A percentile compares a stretch with the other conserved stretches of the same genome.
These are phyloP conservation scores for Disparrhopalites patrizii DNA, from an alignment of 2,888 invertebrate species.

Conservation along the genomic window DNA sequence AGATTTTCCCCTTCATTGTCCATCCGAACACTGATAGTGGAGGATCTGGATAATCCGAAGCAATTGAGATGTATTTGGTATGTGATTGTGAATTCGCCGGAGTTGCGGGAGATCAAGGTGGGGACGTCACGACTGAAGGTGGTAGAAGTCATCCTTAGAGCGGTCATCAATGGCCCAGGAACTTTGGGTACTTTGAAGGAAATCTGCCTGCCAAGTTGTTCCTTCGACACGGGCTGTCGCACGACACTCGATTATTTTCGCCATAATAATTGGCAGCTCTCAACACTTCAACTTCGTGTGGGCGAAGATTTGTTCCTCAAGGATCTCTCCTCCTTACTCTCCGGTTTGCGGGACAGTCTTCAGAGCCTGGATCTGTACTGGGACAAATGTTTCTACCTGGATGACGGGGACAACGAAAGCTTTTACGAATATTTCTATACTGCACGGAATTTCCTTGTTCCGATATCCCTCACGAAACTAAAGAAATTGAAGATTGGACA, in stretches of 20 bases:
- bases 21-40: neutral
- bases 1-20: no score
- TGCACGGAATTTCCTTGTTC: no score
- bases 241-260: neutral
- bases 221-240: neutral
- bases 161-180: neutral
- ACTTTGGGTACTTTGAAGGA: neutral
- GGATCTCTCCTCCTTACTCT: neutral
- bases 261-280: neutral
- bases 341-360: neutral
- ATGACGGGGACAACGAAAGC: neutral
- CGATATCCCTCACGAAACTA: neutral
- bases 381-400: neutral
- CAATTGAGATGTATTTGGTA: neutral
- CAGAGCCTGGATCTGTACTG: neutral
- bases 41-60: neutral
- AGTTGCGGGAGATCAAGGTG: neutral
- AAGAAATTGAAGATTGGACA: neutral
- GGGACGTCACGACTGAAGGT: neutral
- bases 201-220: neutral
- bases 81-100: neutral
- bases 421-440: no score
- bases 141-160: neutral
- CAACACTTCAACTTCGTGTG: neutral
- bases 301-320: neutral